phyloP scores from a whole-genome alignment of 2,888 invertebrate species.

The Tachina grossa region DNA sequence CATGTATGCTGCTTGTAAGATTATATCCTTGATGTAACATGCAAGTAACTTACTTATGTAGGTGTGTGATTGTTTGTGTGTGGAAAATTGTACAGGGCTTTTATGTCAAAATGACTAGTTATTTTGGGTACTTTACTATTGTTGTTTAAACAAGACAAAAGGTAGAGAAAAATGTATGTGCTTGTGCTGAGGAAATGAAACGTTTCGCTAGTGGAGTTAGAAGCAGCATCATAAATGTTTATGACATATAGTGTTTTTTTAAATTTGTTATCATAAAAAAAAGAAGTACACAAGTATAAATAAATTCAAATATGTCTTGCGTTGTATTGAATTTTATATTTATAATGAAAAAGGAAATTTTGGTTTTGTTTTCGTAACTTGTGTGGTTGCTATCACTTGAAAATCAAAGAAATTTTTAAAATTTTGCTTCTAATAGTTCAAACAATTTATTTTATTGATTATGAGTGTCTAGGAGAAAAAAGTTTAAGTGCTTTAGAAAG shows the following conservation, averaged over 20 bases:
- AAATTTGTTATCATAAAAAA: not conserved
- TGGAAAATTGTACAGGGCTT: slow-evolving; percentile 46
- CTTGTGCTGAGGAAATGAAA: not conserved
- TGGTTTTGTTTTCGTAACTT: not conserved
- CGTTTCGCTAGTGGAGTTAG: slow-evolving; percentile 11
- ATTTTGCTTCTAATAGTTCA: slow-evolving; percentile 20
- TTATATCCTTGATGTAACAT: slow-evolving; percentile 51
- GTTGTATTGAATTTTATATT: slow-evolving; percentile 55
- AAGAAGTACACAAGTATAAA: not conserved
- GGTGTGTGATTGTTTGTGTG: not conserved
- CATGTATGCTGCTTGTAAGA: slow-evolving; percentile 57
- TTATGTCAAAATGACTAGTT: slow-evolving; percentile 68
- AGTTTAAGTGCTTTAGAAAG: slow-evolving; percentile 18
- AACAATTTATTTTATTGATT: slow-evolving; percentile 53
- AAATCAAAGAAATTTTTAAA: slow-evolving; percentile 17
- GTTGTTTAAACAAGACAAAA: slow-evolving; percentile 18
- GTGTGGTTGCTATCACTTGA: not conserved
- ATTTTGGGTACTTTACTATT: slow-evolving; percentile 55
- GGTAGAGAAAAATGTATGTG: not conserved
- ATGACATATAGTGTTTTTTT: slow-evolving; percentile 48
- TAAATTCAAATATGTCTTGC: slow-evolving; percentile 31
- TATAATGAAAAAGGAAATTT: slow-evolving; percentile 42
- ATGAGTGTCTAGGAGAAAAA: slow-evolving; percentile 5
- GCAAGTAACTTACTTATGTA: slow-evolving; percentile 11
- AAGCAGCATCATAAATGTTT: slow-evolving; percentile 49